Percentiles rank a stretch among this genome's conserved stretches.
These are phyloP conservation scores for Antitype chi DNA, from an alignment of 2,888 invertebrate genomes.

Conservation along the genomic window DNA sequence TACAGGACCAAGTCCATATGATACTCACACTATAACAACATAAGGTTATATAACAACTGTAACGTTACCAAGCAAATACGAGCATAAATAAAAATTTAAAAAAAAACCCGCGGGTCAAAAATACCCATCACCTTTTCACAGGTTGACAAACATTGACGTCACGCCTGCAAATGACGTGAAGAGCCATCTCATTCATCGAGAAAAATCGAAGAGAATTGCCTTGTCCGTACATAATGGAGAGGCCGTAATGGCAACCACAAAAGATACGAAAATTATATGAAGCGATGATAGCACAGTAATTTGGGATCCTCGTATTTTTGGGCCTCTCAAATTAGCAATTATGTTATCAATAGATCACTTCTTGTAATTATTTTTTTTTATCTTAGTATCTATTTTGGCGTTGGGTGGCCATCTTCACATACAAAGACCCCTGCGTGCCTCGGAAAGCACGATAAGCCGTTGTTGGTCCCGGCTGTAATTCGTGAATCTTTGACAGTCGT, in stretches of 20 bases:
- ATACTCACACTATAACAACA: too few species aligned
- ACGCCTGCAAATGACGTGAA: constrained; percentile 55
- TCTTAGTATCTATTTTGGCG: too few species aligned
- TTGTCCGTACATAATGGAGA: constrained; percentile 48
- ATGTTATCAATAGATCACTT: not conserved
- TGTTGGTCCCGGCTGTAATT: too few species aligned
- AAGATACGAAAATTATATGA: constrained; percentile 44
- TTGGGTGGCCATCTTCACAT: too few species aligned
- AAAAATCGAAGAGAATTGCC: constrained; percentile 56
- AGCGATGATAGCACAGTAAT: constrained; percentile 27
- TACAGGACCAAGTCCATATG: too few species aligned
- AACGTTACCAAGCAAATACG: too few species aligned
- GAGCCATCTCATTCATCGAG: constrained; percentile 62
- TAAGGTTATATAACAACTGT: too few species aligned
- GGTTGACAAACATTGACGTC: constrained; percentile 49
- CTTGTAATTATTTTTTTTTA: not conserved
- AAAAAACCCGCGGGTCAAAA: not conserved
- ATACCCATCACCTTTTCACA: constrained; percentile 5
- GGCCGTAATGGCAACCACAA: constrained; percentile 40
- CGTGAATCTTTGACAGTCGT: too few species aligned
- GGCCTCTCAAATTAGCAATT: not conserved
- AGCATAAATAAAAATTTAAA: too few species aligned
- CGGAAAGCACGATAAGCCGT: too few species aligned
- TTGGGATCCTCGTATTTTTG: constrained; percentile 3
- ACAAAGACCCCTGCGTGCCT: too few species aligned